These are phyloP conservation scores for Pluvialis apricaria DNA, from an alignment of 2,113 vertebrate genomes.

Conservation along the genomic window DNA sequence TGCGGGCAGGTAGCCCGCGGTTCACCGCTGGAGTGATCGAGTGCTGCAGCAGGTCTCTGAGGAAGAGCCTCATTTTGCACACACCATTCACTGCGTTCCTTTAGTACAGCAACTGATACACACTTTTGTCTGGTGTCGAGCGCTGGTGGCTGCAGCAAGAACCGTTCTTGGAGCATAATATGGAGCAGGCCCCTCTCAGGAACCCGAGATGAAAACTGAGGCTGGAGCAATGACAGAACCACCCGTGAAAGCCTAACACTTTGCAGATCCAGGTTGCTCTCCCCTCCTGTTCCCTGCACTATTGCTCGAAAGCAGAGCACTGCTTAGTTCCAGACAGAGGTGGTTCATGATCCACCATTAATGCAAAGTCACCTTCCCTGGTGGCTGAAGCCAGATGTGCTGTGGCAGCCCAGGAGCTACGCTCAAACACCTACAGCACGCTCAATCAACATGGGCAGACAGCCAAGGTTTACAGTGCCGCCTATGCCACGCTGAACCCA, in stretches of 20 bases:
- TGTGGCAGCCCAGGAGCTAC: background rate
- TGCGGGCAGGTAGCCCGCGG: background rate
- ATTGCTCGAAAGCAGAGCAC: background rate
- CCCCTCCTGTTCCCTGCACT: background rate
- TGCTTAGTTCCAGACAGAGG: background rate
- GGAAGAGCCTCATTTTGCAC: background rate
- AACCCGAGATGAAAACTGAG: background rate
- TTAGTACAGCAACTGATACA: background rate
- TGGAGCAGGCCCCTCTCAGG: background rate
- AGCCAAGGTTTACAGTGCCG: background rate
- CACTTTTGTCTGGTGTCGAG: background rate
- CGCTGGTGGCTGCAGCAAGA: background rate
- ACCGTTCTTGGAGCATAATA: background rate
- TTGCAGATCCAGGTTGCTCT: background rate
- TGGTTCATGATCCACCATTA: background rate
- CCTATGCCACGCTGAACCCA: background rate
- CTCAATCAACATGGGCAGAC: fast-evolving
- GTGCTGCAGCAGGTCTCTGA: background rate
- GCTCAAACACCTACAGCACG: background rate
- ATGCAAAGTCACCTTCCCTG: background rate
- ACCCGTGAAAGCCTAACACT: background rate
- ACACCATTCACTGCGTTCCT: background rate
- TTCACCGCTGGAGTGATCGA: background rate
- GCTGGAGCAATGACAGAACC: background rate
- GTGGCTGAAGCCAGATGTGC: background rate